A percentile compares a stretch with the other conserved stretches of the same genome.
phyloP scores from a whole-genome alignment of 2,888 invertebrate species.

The Scelioninae gen. 1 region DNA sequence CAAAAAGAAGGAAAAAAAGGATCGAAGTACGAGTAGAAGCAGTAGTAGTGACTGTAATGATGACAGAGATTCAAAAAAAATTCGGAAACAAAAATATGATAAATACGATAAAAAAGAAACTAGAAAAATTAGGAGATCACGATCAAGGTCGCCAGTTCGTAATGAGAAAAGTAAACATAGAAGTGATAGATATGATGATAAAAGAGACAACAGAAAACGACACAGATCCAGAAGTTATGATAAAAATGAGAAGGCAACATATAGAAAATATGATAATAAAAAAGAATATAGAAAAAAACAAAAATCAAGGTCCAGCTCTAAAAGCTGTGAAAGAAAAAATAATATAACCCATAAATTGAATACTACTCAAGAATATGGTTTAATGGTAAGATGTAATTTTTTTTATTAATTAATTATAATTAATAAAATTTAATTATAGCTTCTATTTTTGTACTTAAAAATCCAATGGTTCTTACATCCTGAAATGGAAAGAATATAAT shows the following conservation, averaged over 20 bases:
- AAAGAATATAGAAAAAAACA: neutral
- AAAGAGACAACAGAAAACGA: too few relatives aligned
- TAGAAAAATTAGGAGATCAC: neutral
- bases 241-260: too few relatives aligned
- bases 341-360: constrained; percentile 9
- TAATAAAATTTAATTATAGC: neutral
- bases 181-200: too few relatives aligned
- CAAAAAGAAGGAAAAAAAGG: constrained; percentile 52
- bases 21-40: constrained; percentile 42
- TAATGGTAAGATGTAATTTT: constrained; percentile 71
- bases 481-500: too few relatives aligned
- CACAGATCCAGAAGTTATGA: too few relatives aligned
- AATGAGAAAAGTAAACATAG: too few relatives aligned
- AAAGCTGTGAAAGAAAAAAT: constrained; percentile 33
- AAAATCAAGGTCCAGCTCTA: constrained; percentile 48
- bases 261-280: neutral
- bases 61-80: constrained; percentile 23
- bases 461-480: neutral
- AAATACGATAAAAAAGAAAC: too few relatives aligned
- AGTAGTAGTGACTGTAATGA: constrained; percentile 57
- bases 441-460: neutral
- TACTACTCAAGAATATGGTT: constrained; percentile 70
- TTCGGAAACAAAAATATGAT: constrained; percentile 26
- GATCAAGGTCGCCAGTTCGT: neutral
- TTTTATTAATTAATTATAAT: neutral